phyloP scores from a whole-genome alignment of 2,113 vertebrate species.

The Petrocephalus zakoni region DNA sequence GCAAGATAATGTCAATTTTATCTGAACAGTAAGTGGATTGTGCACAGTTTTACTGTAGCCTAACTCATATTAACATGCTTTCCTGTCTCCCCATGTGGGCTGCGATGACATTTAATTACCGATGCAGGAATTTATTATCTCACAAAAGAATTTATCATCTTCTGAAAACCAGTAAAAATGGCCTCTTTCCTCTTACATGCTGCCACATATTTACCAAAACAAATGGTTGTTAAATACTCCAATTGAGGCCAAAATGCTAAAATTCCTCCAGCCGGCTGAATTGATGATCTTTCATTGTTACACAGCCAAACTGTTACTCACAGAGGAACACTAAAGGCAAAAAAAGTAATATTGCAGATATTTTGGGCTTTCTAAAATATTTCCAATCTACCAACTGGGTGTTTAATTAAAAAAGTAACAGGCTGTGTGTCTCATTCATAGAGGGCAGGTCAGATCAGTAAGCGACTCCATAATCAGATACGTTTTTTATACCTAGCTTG shows the following conservation, averaged over 20 bases:
- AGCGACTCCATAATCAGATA: background rate
- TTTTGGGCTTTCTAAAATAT: background rate
- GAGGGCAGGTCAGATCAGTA: background rate
- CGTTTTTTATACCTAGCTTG: background rate
- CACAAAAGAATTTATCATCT: background rate
- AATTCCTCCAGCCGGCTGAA: background rate
- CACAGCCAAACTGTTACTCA: background rate
- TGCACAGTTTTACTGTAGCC: background rate
- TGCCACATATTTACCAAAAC: background rate
- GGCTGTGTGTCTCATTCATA: background rate
- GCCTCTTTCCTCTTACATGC: background rate
- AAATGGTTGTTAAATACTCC: background rate
- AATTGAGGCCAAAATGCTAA: background rate
- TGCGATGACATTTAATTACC: conserved; percentile 8
- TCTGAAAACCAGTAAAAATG: conserved; percentile 2
- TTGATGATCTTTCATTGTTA: background rate
- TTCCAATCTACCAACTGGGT: background rate
- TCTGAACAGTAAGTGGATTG: background rate
- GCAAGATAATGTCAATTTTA: background rate
- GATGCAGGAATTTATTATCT: background rate
- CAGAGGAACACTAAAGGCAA: background rate
- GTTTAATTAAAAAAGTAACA: background rate
- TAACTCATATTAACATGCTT: background rate
- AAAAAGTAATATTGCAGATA: conserved; percentile 4
- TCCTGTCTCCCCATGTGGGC: background rate